These are phyloP conservation scores for Bos indicus DNA, from an alignment of 2,113 vertebrate species.

Conservation along the genomic window DNA sequence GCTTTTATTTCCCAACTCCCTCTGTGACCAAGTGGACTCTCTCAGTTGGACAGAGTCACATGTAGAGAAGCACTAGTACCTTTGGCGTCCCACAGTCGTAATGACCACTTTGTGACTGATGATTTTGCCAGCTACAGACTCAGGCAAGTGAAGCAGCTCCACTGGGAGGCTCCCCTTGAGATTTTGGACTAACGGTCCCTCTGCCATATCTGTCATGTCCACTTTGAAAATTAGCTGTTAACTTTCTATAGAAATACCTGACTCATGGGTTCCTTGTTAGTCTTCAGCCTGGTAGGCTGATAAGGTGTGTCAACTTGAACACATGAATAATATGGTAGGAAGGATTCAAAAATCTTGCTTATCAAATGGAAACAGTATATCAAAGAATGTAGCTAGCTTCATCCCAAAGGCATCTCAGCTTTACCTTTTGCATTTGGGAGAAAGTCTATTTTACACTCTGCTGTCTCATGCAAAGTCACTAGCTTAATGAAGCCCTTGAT, in stretches of 20 bases:
- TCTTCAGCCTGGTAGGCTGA: not conserved
- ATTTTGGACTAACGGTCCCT: not conserved
- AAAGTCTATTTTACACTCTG: not conserved
- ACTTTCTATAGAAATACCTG: not conserved
- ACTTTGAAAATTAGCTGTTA: not conserved
- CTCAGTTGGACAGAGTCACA: not conserved
- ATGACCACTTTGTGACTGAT: not conserved
- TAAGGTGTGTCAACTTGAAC: not conserved
- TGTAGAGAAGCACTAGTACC: not conserved
- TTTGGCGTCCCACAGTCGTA: not conserved
- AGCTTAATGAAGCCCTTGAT: not conserved
- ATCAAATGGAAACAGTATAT: not conserved
- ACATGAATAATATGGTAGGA: not conserved
- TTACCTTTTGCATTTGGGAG: not conserved
- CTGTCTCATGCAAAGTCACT: not conserved
- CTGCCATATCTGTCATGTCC: not conserved
- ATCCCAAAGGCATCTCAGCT: not conserved
- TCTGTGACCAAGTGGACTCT: not conserved
- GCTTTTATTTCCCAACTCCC: not conserved
- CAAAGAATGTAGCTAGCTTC: not conserved
- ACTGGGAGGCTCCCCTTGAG: not conserved
- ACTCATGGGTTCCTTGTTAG: not conserved
- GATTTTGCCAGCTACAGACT: not conserved
- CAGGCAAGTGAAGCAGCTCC: not conserved
- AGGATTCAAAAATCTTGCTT: not conserved